phyloP scores from a whole-genome alignment of 2,888 invertebrate species.

The Andrena bucephala region DNA sequence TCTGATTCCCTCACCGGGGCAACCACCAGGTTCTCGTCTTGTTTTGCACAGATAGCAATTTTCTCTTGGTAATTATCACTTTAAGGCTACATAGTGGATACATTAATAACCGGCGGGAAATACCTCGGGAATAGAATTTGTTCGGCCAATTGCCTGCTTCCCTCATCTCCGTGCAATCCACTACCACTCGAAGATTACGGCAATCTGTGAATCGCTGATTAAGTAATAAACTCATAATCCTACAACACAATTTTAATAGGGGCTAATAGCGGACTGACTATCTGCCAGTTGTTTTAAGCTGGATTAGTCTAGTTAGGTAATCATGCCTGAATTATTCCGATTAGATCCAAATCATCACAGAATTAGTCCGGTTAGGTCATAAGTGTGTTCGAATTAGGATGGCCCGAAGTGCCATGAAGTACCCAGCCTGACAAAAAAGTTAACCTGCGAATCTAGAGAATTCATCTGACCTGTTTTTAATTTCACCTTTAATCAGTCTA shows the following conservation, averaged over 20 bases:
- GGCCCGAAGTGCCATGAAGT: neutral
- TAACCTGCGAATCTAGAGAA: neutral
- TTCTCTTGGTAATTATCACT: conserved; percentile 63
- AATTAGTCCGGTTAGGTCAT: too few relatives aligned
- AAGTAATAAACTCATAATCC: conserved; percentile 20
- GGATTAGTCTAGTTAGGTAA: too few relatives aligned
- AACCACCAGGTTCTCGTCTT: conserved; percentile 49
- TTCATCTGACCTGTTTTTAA: conserved; percentile 38
- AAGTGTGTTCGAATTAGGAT: too few relatives aligned
- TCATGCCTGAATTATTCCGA: too few relatives aligned
- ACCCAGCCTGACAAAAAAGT: conserved; percentile 29
- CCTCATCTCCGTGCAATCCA: conserved; percentile 2
- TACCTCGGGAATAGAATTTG: conserved; percentile 11
- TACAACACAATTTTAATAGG: too few relatives aligned
- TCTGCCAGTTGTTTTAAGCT: too few relatives aligned
- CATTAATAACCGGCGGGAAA: conserved; percentile 57
- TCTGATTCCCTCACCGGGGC: conserved; percentile 43
- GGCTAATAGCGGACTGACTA: too few relatives aligned
- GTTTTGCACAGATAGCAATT: conserved; percentile 52
- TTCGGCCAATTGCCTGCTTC: conserved; percentile 46
- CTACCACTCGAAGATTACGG: neutral
- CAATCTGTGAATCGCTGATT: conserved; percentile 22
- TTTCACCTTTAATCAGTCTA: conserved; percentile 59
- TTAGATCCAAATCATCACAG: too few relatives aligned
- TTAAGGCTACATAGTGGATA: conserved; percentile 34